These are phyloP conservation scores for Thelaira solivaga DNA, from an alignment of 2,888 invertebrate species.

Conservation along the genomic window DNA sequence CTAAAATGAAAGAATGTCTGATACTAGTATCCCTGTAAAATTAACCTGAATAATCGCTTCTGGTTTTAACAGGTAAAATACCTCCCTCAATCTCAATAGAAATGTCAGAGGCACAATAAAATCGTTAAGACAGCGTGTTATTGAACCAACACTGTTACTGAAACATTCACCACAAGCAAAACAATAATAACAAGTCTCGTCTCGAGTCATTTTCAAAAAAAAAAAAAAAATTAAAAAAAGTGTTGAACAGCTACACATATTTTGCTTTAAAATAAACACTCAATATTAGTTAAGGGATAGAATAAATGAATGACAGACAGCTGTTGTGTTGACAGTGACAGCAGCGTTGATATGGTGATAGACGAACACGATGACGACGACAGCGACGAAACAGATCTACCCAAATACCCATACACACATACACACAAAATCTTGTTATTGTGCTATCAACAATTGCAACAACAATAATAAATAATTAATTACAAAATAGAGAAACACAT, in stretches of 20 bases:
- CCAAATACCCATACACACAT: neutral
- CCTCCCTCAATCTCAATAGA: too few relatives aligned
- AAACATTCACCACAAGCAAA: neutral
- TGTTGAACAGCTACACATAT: neutral
- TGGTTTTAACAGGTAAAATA: too few relatives aligned
- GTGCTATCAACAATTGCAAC: neutral
- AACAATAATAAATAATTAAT: neutral
- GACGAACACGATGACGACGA: neutral
- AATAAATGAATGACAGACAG: conserved; percentile 54
- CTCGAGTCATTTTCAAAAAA: neutral
- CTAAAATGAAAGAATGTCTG: too few relatives aligned
- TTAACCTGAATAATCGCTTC: too few relatives aligned
- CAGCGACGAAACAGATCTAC: neutral
- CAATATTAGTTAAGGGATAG: neutral
- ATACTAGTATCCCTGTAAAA: too few relatives aligned
- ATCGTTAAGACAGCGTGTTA: too few relatives aligned
- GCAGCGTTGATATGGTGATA: conserved; percentile 9
- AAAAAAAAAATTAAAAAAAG: too few relatives aligned
- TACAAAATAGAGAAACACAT: neutral
- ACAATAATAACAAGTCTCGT: neutral
- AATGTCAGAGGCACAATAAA: too few relatives aligned
- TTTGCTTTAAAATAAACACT: too few relatives aligned
- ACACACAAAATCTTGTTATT: neutral
- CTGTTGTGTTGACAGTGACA: conserved; percentile 51
- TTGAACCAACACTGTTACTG: too few relatives aligned